Base-by-base conservation (phyloP, 2,888 invertebrate species). In the Rhingia campestris region DNA sequence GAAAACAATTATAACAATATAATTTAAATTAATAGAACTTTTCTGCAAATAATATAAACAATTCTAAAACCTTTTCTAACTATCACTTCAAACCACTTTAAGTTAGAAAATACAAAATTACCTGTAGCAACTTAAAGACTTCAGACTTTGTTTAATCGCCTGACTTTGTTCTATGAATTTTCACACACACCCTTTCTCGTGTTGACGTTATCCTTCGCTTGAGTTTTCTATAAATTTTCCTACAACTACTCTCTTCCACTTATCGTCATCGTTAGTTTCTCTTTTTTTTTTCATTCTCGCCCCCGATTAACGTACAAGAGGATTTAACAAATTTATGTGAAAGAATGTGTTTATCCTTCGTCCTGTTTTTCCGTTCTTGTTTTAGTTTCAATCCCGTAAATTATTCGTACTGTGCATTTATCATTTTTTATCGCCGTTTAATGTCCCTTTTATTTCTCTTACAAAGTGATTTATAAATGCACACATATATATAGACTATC, bases 341-440 rank as follows among this genome's bases (percentile, higher is more conserved):
- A 43, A 54, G 54, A 43, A 37, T 14, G 37, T 14, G 56, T 66
- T 63, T 51, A 67, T 75, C 75, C 45, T 54, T 63, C 45, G 58
- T 69, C 45, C 56, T 54, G 53, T 47, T 35, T 45, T 61, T 35
- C 12, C 6, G n/a, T 49, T 5, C 33, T 41, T 10, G 35, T 69
- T 79, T 74, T 64, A 80, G 69, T 80, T 79, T 81, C 66, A 72
- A 72, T 56, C 51, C 56, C 67, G 70, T 80, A 85, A 84, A 84
- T 80, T 80, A 84, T 84, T 80, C 80, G 61, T 61, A 75, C 39
- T 63, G 61, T 58, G 75, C 81, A 85, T 85, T 85, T 81, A 85
- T 85, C 85, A 85, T 85, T 81, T 85, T 85, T 85, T 85, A 85
- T 85, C 85, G 76, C 53, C 81, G 72, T 66, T 85, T 85, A 85